Evolutionary conservation across 2,797 vertebrate genomes (phyloP).

Genomic region (Alectoris magna): DNA sequence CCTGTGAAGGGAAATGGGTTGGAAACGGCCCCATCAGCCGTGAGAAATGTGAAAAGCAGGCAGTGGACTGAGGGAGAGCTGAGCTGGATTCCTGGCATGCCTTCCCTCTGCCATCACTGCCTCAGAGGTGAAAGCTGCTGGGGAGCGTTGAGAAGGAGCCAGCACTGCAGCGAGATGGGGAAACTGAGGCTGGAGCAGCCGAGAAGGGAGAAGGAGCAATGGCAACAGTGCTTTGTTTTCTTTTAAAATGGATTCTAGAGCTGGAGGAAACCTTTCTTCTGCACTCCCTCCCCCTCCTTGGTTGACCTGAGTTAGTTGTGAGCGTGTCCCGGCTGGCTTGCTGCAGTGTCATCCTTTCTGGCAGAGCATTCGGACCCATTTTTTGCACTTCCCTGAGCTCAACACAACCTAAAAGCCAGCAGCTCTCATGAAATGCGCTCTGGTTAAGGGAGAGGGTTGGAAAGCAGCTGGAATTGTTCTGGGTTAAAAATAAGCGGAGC

Average conservation of each 20-base stretch:
- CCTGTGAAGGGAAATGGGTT: background rate
- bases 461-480: background rate
- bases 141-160: background rate
- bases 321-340: background rate
- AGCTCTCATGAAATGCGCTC: background rate
- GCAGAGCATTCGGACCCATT: accelerated
- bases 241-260: background rate
- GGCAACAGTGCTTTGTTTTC: background rate
- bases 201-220: background rate
- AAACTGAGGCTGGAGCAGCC: background rate
- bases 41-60: background rate
- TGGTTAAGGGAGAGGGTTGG: background rate
- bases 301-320: background rate
- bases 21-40: background rate
- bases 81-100: background rate
- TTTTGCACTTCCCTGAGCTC: background rate
- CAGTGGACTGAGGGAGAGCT: background rate
- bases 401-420: background rate
- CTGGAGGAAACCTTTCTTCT: background rate
- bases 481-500: background rate
- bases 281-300: background rate
- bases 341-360: accelerated
- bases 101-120: background rate
- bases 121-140: background rate
- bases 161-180: background rate